Base-by-base conservation (phyloP, 2,113 vertebrate species). In the Ailurus styani region DNA sequence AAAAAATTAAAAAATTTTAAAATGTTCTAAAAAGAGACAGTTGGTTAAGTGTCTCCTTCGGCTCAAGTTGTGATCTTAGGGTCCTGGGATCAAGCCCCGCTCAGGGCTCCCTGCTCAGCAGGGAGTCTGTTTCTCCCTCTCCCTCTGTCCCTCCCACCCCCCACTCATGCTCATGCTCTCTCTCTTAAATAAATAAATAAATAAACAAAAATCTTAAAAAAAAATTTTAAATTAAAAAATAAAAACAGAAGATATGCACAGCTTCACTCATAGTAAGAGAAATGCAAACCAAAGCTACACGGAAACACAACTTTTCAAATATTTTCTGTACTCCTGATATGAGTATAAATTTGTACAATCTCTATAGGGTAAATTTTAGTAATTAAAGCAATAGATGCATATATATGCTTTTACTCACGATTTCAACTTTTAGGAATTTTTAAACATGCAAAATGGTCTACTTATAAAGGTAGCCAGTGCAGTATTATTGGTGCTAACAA, bases 401-500 rank as follows among this genome's bases (percentile, higher is more conserved):
- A 52, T 20, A 18, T 50, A 66, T 2, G 31, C 18, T 54, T 93
- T 95, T 87, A 87, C 47, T 85, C 66, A 54, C 18, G 68, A 60
- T 89, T 94, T 92, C 40, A 68, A 68, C 47, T 94, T 95, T 86
- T 47, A 52, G 75, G 45, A 83, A 78, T 90, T 86, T 92, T 23
- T 14, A 66, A 20, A 79, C 9, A 54, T 68, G 40, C 13, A 95
- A 87, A 93, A 91, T 54, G 2, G 47, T 62, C 40, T 29, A 21
- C 31, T 27, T 62, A 17, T 68, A 52, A 40, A 10, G 20, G 57
- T 55, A 72, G 45, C 77, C 45, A 40, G 37, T 64, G 13, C 15
- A 34, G 20, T 11, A 78, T 23, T 90, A 14, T 52, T 72, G 60
- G 45, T 77, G 34, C 29, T 82, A 66, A 87, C 27, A 94, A 85